These are phyloP conservation scores for Anableps anableps DNA, from an alignment of 2,797 vertebrate species.

Conservation along the genomic window DNA sequence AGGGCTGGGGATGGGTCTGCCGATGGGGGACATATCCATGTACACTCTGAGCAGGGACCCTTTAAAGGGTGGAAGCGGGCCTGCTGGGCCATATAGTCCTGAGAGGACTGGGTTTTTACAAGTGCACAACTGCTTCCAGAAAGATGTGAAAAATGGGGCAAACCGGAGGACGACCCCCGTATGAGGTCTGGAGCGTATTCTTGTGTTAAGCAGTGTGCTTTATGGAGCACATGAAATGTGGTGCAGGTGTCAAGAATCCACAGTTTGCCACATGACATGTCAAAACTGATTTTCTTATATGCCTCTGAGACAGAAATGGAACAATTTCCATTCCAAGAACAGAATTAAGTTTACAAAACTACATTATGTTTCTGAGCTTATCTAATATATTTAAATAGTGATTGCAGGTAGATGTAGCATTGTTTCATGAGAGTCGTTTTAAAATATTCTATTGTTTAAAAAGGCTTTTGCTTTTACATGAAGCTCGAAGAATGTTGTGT, in stretches of 20 bases:
- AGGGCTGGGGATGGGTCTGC: slow-evolving; percentile 77
- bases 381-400: slow-evolving; percentile 6
- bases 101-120: slow-evolving; percentile 90
- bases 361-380: slow-evolving; percentile 2
- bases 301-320: slow-evolving; percentile 30
- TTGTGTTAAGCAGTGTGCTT: slow-evolving; percentile 25
- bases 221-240: slow-evolving; percentile 26
- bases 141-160: slow-evolving; percentile 89
- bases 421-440: slow-evolving; percentile 32
- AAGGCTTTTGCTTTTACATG: slow-evolving; percentile 11
- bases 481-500: neutral
- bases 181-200: slow-evolving; percentile 66
- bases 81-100: slow-evolving; percentile 86
- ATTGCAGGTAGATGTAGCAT: slow-evolving; percentile 46
- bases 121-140: slow-evolving; percentile 94
- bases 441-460: slow-evolving; percentile 15
- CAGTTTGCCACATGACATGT: slow-evolving; percentile 34
- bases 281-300: slow-evolving; percentile 22
- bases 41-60: slow-evolving; percentile 90
- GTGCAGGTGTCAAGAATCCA: slow-evolving; percentile 35
- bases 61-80: slow-evolving; percentile 80
- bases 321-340: neutral
- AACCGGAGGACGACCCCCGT: slow-evolving; percentile 95
- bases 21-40: slow-evolving; percentile 92
- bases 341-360: slow-evolving; percentile 1